Conservation (phyloP, 2,113 vertebrate species). For the Pseudorectes ferrugineus region DNA sequence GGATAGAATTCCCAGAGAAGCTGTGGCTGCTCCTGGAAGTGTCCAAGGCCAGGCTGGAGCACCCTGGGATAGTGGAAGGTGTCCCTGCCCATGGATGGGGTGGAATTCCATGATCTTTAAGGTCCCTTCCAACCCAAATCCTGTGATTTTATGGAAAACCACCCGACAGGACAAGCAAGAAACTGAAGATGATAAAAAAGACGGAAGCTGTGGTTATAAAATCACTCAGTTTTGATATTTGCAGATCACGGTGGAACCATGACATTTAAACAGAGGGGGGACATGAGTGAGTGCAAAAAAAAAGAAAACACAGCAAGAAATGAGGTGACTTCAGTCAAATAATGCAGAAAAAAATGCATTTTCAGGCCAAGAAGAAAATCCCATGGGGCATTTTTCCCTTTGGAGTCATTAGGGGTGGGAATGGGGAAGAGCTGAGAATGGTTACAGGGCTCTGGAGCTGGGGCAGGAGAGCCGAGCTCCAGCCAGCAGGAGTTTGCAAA, state of each 20-base stretch:
- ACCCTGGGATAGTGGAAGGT: accelerated
- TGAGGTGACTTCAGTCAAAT: background rate
- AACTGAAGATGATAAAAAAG: background rate
- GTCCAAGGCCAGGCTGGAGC: background rate
- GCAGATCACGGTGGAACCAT: background rate
- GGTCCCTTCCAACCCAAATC: background rate
- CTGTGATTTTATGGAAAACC: background rate
- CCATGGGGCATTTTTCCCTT: background rate
- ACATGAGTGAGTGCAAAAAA: background rate
- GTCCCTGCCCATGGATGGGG: background rate
- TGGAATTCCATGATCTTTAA: background rate
- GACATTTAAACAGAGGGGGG: background rate
- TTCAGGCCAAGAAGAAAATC: background rate
- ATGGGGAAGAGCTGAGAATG: background rate
- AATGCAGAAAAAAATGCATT: background rate
- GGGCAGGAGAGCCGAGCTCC: background rate
- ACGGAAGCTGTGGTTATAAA: background rate
- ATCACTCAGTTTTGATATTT: background rate
- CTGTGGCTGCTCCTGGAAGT: background rate
- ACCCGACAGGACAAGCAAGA: background rate
- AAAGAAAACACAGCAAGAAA: background rate
- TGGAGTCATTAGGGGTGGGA: background rate
- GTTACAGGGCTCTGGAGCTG: background rate
- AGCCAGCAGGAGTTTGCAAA: background rate
- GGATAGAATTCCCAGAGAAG: background rate